phyloP scores from a whole-genome alignment of 2,113 vertebrate species.

The Rostratula benghalensis region DNA sequence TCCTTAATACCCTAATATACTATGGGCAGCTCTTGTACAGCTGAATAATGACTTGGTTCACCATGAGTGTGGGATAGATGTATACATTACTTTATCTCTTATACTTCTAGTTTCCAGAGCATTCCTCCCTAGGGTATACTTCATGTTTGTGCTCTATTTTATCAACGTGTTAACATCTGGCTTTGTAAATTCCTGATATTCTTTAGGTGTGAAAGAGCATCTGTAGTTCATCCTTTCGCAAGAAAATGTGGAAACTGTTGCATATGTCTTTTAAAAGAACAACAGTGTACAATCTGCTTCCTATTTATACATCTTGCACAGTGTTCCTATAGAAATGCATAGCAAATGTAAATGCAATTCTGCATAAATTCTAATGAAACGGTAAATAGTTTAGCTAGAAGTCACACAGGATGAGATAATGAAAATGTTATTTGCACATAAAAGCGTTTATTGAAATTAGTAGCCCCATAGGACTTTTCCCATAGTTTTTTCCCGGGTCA shows the following conservation, averaged over 20 bases:
- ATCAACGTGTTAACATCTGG: slow-evolving; percentile 34
- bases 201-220: slow-evolving; percentile 4
- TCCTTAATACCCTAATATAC: background rate
- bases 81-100: background rate
- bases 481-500: fast-evolving
- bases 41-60: background rate
- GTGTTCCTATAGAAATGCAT: background rate
- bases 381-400: background rate
- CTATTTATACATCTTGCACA: background rate
- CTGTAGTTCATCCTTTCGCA: background rate
- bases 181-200: slow-evolving; percentile 37
- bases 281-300: background rate
- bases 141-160: slow-evolving; percentile 7
- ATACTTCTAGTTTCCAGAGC: background rate
- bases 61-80: background rate
- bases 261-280: background rate
- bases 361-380: background rate
- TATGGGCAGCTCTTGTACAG: background rate
- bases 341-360: background rate
- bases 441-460: background rate
- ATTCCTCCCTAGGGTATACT: background rate
- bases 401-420: background rate
- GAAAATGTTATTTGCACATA: background rate
- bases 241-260: background rate
- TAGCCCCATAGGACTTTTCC: background rate